Evolutionary conservation across 2,113 vertebrate genomes (phyloP), one percentile per base, ranked within the genome.

Genomic region (Pollachius pollachius): DNA sequence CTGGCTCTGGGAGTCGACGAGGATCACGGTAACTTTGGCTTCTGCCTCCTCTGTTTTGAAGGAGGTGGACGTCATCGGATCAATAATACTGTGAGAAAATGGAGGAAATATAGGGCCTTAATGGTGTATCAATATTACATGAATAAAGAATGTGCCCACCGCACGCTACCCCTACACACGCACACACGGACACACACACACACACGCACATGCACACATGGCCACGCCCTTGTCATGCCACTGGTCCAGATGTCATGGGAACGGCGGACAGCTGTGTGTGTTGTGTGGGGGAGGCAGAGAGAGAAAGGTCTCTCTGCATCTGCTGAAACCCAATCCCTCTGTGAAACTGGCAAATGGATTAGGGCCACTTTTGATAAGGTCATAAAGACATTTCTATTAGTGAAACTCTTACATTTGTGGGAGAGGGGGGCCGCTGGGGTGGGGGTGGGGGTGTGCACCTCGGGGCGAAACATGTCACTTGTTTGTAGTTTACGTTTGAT

Each of bases 261-360:
- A 90, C 88, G 78, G 69, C 79, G 81, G 90, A 91, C 91, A 93
- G 92, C 92, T 93, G 92, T 82, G 78, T 75, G 83, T 74, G 76
- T 82, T 86, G 85, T 74, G 68, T 69, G 3, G 41, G 41, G 68
- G 64, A 65, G 85, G 75, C 84, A n/a, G 15, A 82, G 78, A 75
- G 88, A 90, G 92, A 89, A 88, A 89, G 89, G 84, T 64, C 66
- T 74, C 34, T 75, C 81, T 85, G 86, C 84, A 89, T 86, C 76
- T 87, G 88, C 78, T 65, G 91, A 91, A 92, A 93, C 89, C 21
- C 74, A 77, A 92, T 91, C 87, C 85, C 85, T 93, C 92, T 93
- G 92, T 92, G 92, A 93, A 93, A 89, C 73, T 85, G 76, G 80
- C 74, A 16, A 19, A 62, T 81, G 90, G 89, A 91, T 92, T 90